Evolutionary conservation across 2,797 vertebrate genomes (phyloP).

Genomic region (Vireo griseus): DNA sequence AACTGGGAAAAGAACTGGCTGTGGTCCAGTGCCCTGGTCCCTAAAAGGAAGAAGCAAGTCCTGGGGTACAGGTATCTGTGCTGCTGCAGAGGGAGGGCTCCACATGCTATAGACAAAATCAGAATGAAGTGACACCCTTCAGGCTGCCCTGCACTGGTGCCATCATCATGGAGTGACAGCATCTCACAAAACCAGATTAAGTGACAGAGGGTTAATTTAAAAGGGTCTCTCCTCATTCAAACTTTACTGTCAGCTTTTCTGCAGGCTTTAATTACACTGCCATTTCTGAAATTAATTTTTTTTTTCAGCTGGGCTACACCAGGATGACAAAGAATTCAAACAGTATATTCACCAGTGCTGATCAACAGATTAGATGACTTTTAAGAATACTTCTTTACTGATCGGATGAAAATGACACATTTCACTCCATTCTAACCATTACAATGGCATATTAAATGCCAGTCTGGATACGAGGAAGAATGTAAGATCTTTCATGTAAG

Average conservation of each 20-base stretch:
- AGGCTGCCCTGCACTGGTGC: neutral
- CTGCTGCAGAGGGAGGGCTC: neutral
- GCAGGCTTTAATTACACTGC: neutral
- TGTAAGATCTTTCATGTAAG: neutral
- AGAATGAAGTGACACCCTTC: neutral
- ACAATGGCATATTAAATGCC: neutral
- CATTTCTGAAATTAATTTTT: neutral
- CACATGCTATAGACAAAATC: neutral
- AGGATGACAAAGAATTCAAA: neutral
- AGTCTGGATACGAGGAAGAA: neutral
- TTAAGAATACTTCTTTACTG: neutral
- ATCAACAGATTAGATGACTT: neutral
- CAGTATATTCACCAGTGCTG: neutral
- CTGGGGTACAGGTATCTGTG: neutral
- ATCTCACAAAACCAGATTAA: neutral
- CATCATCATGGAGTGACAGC: neutral
- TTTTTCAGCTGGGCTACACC: neutral
- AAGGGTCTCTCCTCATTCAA: neutral
- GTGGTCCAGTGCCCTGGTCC: neutral
- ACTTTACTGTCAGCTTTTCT: neutral
- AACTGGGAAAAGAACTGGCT: neutral
- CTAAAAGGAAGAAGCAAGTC: neutral
- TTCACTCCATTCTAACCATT: neutral
- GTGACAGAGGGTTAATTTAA: neutral
- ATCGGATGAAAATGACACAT: neutral